These are phyloP conservation scores for Zaprionus taronus DNA, from an alignment of 1,140 invertebrate genomes.

Conservation along the genomic window DNA sequence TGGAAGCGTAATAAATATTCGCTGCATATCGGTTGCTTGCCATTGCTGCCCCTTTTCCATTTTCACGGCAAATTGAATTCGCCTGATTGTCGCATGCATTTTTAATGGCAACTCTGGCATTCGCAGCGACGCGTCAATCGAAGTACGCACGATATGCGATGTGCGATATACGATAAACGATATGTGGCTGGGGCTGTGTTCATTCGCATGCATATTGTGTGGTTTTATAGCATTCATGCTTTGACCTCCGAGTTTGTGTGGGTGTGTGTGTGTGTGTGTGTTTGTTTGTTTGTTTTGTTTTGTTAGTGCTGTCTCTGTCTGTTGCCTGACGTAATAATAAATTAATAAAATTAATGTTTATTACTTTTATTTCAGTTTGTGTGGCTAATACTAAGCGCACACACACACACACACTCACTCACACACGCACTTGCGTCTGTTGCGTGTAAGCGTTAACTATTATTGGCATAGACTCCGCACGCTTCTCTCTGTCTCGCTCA, in stretches of 20 bases:
- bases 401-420: background rate
- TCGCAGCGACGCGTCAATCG: background rate
- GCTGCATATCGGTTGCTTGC: background rate
- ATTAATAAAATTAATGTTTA: slow-evolving; percentile 74
- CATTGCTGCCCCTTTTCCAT: slow-evolving; percentile 4
- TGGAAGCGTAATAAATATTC: background rate
- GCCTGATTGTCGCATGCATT: slow-evolving; percentile 67
- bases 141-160: background rate
- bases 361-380: slow-evolving; percentile 63
- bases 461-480: slow-evolving; percentile 19
- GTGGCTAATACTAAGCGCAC: slow-evolving; percentile 42
- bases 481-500: background rate
- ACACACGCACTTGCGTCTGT: slow-evolving; percentile 21
- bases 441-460: slow-evolving; percentile 43
- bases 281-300: slow-evolving; percentile 15
- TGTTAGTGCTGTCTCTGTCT: background rate
- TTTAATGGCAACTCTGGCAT: slow-evolving; percentile 52
- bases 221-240: background rate
- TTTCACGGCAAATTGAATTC: slow-evolving; percentile 66
- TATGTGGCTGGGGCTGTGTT: background rate
- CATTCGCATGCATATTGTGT: background rate
- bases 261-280: background rate
- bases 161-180: slow-evolving; percentile 3
- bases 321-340: slow-evolving; percentile 50
- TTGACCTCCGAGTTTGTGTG: background rate